Evolutionary conservation across 2,797 vertebrate species (phyloP).

Genomic region (Helarctos malayanus): DNA sequence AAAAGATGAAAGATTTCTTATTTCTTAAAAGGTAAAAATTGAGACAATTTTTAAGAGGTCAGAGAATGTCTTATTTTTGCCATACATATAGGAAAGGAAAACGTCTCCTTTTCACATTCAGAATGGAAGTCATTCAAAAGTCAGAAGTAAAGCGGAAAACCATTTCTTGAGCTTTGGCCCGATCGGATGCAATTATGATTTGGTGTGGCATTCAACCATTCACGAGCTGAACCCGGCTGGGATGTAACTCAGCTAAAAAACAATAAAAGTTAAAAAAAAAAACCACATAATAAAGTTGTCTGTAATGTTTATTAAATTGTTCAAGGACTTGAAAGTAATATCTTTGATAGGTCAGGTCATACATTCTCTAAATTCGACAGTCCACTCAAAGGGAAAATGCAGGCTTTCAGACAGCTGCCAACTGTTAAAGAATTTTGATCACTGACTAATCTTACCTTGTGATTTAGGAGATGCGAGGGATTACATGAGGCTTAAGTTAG

Average conservation of each 20-base stretch:
- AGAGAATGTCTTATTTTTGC: not conserved
- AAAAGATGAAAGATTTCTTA: not conserved
- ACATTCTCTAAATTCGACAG: conserved; percentile 76
- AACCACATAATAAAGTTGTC: not conserved
- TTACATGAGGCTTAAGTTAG: conserved; percentile 72
- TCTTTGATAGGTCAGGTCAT: conserved; percentile 64
- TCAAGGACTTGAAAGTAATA: conserved; percentile 76
- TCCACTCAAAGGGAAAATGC: conserved; percentile 77
- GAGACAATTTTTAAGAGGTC: not conserved
- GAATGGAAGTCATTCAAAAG: conserved; percentile 70
- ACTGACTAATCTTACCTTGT: conserved; percentile 75
- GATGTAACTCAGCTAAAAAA: conserved; percentile 68
- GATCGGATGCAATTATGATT: conserved; percentile 41
- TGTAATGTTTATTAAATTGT: conserved; percentile 73
- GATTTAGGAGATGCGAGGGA: conserved; percentile 78
- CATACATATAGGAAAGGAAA: conserved; percentile 1
- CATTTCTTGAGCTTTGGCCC: conserved; percentile 48
- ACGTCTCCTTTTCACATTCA: conserved; percentile 12
- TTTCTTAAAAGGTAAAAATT: conserved; percentile 50
- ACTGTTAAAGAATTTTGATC: conserved; percentile 71
- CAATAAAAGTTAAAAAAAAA: conserved; percentile 73
- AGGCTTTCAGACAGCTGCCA: conserved; percentile 68
- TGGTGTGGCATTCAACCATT: conserved; percentile 53
- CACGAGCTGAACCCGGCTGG: not conserved
- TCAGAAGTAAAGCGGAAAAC: not conserved